Percentiles rank a stretch among this genome's conserved stretches.
Conservation (phyloP, 2,797 vertebrate genomes). For the Bradypodion ventrale region DNA sequence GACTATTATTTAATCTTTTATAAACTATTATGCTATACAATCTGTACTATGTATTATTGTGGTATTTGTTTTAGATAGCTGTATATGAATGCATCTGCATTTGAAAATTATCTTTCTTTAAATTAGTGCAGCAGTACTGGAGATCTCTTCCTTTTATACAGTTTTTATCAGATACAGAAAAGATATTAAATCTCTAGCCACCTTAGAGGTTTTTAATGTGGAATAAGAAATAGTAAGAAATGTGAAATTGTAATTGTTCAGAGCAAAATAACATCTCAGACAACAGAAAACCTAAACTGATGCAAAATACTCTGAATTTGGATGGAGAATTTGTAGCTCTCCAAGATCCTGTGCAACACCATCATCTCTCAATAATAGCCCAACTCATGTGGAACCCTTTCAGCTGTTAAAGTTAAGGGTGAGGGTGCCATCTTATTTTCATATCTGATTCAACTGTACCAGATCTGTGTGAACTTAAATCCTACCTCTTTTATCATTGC, state of each 20-base stretch:
- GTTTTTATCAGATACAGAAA: neutral
- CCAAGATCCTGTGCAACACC: neutral
- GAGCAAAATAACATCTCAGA: neutral
- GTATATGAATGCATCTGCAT: too few species aligned
- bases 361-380: neutral
- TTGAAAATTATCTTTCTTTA: neutral
- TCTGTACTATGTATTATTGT: neutral
- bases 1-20: neutral
- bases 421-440: neutral
- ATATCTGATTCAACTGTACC: neutral
- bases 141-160: neutral
- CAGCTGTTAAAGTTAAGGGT: neutral
- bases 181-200: too few species aligned
- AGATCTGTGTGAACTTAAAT: too few species aligned
- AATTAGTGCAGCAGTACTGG: neutral
- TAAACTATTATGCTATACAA: neutral
- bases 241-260: neutral
- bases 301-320: neutral
- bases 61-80: neutral
- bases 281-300: neutral
- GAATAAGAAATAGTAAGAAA: neutral
- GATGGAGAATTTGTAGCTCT: neutral
- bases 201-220: neutral
- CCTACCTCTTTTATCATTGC: too few species aligned
- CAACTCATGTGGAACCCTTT: neutral